Evolutionary conservation across 2,797 vertebrate species (phyloP).

Genomic region (Ficedula albicollis): DNA sequence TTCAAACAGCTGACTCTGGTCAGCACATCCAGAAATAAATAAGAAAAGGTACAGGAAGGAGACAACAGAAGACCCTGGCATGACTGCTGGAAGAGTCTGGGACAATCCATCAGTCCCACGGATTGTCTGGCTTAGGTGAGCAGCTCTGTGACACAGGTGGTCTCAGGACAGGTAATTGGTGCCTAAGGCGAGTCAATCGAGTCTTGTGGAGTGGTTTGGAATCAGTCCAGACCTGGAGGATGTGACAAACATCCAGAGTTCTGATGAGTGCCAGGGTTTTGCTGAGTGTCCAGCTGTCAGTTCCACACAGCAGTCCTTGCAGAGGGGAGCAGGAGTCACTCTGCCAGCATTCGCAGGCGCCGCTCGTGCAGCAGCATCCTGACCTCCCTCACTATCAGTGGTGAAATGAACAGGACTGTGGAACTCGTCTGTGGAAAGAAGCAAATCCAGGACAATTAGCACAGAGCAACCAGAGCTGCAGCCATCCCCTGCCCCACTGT

Average conservation of each 20-base stretch:
- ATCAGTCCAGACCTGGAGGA: not conserved
- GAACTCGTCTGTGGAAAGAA: constrained; percentile 84
- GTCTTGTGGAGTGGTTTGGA: not conserved
- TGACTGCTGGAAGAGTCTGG: not conserved
- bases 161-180: not conserved
- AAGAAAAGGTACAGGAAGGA: not conserved
- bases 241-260: not conserved
- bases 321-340: constrained; percentile 42
- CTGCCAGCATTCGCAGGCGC: constrained; percentile 45
- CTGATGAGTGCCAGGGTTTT: not conserved
- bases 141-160: not conserved
- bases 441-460: not conserved
- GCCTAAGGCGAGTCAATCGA: not conserved
- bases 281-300: not conserved
- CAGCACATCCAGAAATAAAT: constrained; percentile 49
- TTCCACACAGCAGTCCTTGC: not conserved
- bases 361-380: constrained; percentile 78
- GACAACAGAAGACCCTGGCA: not conserved
- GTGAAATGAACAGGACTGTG: constrained; percentile 88
- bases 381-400: constrained; percentile 83
- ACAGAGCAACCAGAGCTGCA: not conserved
- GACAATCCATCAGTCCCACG: not conserved
- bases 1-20: not conserved
- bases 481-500: fast-evolving
- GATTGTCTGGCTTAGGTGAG: not conserved